Evolutionary conservation across 2,888 invertebrate species (phyloP).

Genomic region (Drosophila nr. perissopoda): DNA sequence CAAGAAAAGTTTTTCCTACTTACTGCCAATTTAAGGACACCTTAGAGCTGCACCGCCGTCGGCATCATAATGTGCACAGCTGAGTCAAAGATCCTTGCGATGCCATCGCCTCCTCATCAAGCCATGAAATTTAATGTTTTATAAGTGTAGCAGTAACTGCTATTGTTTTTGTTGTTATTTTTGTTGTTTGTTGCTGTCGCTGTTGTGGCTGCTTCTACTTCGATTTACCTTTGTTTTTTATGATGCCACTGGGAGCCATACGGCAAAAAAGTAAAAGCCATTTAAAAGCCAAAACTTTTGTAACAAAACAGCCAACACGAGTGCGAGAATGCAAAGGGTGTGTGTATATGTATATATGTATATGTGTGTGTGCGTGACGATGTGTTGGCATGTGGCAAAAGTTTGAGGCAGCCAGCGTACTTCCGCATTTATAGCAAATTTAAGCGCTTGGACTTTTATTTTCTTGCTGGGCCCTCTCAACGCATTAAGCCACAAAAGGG

Average conservation of each 20-base stretch:
- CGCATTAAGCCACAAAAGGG: conserved; percentile 55
- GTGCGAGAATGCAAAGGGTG: conserved; percentile 7
- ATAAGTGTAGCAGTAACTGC: conserved; percentile 46
- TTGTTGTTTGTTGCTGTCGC: conserved; percentile 25
- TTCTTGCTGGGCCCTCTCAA: conserved; percentile 30
- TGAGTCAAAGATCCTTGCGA: conserved; percentile 42
- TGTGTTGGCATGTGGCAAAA: conserved; percentile 41
- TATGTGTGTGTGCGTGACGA: conserved; percentile 15
- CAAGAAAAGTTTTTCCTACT: conserved; percentile 55
- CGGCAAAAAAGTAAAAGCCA: conserved; percentile 78
- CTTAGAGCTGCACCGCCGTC: background rate
- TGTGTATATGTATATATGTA: conserved; percentile 10
- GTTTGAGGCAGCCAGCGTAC: conserved; percentile 58
- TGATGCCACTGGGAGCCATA: conserved; percentile 77
- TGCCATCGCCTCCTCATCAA: conserved; percentile 7
- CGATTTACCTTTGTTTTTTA: conserved; percentile 77
- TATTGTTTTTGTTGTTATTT: conserved; percentile 17
- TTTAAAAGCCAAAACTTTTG: conserved; percentile 77
- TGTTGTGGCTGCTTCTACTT: conserved; percentile 60
- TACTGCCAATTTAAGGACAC: conserved; percentile 36
- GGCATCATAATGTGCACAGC: conserved; percentile 23
- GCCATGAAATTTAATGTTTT: conserved; percentile 67
- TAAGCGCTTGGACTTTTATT: conserved; percentile 64
- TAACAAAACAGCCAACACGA: conserved; percentile 48
- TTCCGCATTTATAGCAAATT: conserved; percentile 74